Percentiles rank a stretch among this genome's conserved stretches.
Conservation (phyloP, 2,888 invertebrate species). For the Apamea anceps region DNA sequence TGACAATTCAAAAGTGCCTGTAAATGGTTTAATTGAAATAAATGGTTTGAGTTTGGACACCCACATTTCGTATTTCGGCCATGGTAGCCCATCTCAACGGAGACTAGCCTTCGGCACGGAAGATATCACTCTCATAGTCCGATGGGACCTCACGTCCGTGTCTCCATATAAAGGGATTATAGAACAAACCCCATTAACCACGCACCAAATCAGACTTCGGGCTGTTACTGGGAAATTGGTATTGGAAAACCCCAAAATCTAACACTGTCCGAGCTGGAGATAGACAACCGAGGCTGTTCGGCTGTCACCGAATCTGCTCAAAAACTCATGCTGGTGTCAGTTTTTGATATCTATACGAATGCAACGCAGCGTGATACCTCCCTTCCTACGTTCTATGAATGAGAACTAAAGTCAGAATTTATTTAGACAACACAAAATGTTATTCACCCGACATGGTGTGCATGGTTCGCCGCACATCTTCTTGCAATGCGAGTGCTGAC, state of each 20-base stretch:
- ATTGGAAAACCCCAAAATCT: neutral
- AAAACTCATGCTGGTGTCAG: neutral
- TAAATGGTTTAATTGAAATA: no score
- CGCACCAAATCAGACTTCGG: neutral
- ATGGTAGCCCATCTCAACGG: neutral
- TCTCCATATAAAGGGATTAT: neutral
- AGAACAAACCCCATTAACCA: neutral
- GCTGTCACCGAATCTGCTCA: neutral
- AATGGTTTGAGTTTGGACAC: neutral
- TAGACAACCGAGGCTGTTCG: neutral
- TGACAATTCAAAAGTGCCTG: no score
- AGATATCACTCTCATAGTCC: neutral
- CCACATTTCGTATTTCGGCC: neutral
- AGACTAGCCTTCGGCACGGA: neutral
- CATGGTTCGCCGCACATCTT: slow-evolving; percentile 89
- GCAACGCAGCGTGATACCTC: neutral
- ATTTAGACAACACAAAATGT: neutral
- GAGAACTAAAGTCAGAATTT: neutral
- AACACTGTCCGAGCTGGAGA: neutral
- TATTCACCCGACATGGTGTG: slow-evolving; percentile 84
- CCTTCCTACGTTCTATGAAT: neutral
- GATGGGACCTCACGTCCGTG: no score
- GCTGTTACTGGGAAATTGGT: neutral
- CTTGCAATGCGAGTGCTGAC: slow-evolving; percentile 88
- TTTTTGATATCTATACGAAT: neutral